Evolutionary conservation across 2,113 vertebrate species (phyloP).

Genomic region (Muntiacus reevesi): DNA sequence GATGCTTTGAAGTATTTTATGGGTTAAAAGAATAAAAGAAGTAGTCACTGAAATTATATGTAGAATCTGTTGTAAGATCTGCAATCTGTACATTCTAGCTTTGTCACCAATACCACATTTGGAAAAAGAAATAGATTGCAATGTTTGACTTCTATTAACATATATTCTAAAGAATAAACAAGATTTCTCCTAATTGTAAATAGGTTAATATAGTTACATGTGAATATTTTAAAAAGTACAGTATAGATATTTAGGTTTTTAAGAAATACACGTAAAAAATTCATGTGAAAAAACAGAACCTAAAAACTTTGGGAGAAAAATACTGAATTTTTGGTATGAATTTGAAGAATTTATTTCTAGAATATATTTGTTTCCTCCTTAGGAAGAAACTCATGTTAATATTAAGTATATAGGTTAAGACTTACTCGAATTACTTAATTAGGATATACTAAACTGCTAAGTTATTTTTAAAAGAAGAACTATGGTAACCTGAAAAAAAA

Average conservation of each 20-base stretch:
- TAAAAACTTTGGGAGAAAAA: constrained; percentile 68
- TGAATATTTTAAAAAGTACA: constrained; percentile 1
- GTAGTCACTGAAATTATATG: constrained; percentile 67
- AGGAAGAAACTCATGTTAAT: constrained; percentile 74
- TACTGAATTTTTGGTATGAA: constrained; percentile 66
- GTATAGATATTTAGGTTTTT: constrained; percentile 37
- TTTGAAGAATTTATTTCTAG: constrained; percentile 75
- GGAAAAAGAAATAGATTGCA: constrained; percentile 53
- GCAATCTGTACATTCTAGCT: constrained; percentile 1
- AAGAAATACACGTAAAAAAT: constrained; percentile 56
- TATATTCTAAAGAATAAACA: constrained; percentile 54
- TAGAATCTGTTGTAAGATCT: constrained; percentile 47
- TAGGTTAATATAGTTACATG: constrained; percentile 45
- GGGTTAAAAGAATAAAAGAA: constrained; percentile 62
- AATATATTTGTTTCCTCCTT: constrained; percentile 68
- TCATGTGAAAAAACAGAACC: constrained; percentile 46
- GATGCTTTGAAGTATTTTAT: constrained; percentile 55
- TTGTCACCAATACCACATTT: constrained; percentile 53
- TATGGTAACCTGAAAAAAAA: constrained; percentile 75
- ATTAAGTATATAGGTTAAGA: constrained; percentile 74
- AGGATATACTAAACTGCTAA: constrained; percentile 75
- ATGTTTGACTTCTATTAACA: constrained; percentile 55
- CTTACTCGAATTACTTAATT: constrained; percentile 78
- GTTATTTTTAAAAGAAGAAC: constrained; percentile 76
- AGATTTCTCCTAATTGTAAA: constrained; percentile 66